A percentile compares a stretch with the other conserved stretches of the same genome.
Evolutionary conservation across 2,888 invertebrate genomes (phyloP).

Genomic region (Zygaena filipendulae): DNA sequence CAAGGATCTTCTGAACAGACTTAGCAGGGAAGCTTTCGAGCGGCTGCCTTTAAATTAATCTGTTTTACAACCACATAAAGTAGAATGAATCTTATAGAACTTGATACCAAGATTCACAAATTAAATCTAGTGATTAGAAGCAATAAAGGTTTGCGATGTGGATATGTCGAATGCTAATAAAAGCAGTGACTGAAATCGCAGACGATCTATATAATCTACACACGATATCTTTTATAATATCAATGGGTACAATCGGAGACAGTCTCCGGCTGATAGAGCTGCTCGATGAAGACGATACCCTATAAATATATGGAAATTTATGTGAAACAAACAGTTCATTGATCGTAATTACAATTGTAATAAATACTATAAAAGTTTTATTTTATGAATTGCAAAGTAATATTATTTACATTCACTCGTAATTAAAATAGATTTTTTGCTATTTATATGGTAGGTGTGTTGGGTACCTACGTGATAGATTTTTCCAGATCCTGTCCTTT

Average conservation of each 20-base stretch:
- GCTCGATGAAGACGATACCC: conserved; percentile 42
- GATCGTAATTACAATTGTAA: too few relatives aligned
- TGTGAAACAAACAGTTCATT: conserved; percentile 2
- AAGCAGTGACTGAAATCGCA: conserved; percentile 36
- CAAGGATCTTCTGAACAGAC: conserved; percentile 32
- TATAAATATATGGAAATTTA: conserved; percentile 18
- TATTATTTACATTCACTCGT: too few relatives aligned
- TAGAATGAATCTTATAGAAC: conserved; percentile 5
- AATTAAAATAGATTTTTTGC: too few relatives aligned
- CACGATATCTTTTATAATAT: conserved; percentile 41
- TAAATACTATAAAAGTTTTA: too few relatives aligned
- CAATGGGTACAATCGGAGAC: conserved; percentile 41
- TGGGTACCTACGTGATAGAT: too few relatives aligned
- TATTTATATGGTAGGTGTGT: too few relatives aligned
- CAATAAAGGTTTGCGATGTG: conserved; percentile 33
- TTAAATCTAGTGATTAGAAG: not conserved
- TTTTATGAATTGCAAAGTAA: too few relatives aligned
- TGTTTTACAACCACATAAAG: not conserved
- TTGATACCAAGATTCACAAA: not conserved
- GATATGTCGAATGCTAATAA: conserved; percentile 47
- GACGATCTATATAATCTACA: conserved; percentile 46
- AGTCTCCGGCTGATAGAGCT: conserved; percentile 44
- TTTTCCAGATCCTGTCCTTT: too few relatives aligned
- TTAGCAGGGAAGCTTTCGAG: conserved; percentile 26
- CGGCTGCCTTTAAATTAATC: conserved; percentile 6